These are phyloP conservation scores for Amazona vittata DNA, from an alignment of 2,113 vertebrate species.

Conservation along the genomic window DNA sequence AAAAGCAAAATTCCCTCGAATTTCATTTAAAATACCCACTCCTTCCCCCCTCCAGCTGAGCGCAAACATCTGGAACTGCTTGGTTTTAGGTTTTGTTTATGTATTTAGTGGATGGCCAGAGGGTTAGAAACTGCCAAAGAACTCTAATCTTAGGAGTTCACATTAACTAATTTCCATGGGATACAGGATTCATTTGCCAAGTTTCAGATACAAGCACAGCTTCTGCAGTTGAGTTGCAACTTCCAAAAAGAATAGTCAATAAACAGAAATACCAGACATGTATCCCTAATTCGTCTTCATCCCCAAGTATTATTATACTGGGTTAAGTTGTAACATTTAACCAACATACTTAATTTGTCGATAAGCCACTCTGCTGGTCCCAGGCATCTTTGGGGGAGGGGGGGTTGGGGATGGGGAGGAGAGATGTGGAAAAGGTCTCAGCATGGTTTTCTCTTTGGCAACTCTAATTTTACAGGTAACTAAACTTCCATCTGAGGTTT, in stretches of 20 bases:
- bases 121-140: slow-evolving; percentile 31
- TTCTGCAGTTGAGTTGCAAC: neutral
- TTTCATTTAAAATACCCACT: slow-evolving; percentile 16
- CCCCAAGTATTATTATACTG: neutral
- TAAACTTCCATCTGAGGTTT: neutral
- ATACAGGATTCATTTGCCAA: neutral
- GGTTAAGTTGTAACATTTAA: neutral
- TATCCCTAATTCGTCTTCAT: neutral
- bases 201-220: neutral
- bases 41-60: neutral
- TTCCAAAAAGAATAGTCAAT: neutral
- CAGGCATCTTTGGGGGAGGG: rapidly evolving
- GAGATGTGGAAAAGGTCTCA: neutral
- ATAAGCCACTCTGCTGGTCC: neutral
- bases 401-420: neutral
- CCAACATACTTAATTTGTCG: no score
- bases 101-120: neutral
- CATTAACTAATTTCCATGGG: neutral
- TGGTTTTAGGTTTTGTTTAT: slow-evolving; percentile 29
- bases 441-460: neutral
- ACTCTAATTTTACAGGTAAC: neutral
- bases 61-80: slow-evolving; percentile 53
- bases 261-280: neutral
- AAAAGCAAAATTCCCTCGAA: slow-evolving; percentile 28
- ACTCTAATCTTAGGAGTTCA: neutral